Percentiles rank a stretch among this genome's conserved stretches.
These are phyloP conservation scores for Pararge aegeria DNA, from an alignment of 1,140 invertebrate genomes.

Conservation along the genomic window DNA sequence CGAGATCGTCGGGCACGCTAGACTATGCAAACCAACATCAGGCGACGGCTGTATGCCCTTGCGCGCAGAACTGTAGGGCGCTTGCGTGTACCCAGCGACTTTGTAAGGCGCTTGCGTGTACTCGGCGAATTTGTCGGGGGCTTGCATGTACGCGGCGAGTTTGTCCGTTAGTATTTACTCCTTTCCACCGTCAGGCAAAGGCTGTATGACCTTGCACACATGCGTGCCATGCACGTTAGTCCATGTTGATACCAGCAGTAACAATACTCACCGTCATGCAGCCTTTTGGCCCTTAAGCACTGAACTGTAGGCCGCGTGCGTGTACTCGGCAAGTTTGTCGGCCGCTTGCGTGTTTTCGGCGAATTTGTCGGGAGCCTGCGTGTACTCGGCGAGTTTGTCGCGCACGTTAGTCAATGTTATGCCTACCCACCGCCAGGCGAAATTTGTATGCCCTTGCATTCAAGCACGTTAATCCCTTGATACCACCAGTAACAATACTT, in stretches of 20 bases:
- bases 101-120: background rate
- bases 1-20: too few species aligned
- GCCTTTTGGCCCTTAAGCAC: background rate
- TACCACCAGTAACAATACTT: constrained; percentile 20
- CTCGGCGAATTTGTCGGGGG: too few species aligned
- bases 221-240: background rate
- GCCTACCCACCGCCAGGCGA: background rate
- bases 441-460: background rate
- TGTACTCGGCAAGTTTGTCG: background rate
- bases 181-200: background rate
- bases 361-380: background rate
- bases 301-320: background rate
- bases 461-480: background rate
- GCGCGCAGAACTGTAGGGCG: background rate
- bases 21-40: background rate
- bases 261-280: too few species aligned
- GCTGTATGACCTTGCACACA: background rate
- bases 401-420: background rate
- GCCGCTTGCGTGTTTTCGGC: background rate
- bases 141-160: background rate
- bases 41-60: background rate
- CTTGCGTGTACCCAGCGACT: background rate
- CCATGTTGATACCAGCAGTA: too few species aligned
- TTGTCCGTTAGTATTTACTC: background rate
- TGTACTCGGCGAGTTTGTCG: too few species aligned